Base-by-base conservation (phyloP, 1,140 invertebrate species). In the Drosophila tani region DNA sequence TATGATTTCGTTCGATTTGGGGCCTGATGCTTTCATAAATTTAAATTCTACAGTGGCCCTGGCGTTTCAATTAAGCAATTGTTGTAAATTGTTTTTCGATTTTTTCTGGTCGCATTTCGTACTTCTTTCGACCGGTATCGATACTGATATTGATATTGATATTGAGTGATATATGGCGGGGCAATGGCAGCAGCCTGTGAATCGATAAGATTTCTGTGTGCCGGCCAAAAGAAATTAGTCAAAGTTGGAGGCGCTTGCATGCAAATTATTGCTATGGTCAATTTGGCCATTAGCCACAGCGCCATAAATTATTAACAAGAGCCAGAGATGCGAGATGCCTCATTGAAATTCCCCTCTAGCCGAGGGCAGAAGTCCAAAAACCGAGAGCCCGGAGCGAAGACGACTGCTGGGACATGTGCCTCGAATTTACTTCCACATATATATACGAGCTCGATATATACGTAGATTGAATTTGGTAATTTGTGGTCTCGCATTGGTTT, bases 51-150 rank as follows among this genome's bases (percentile, higher is more conserved):
- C 49, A 60, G 71, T 80, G 76, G 69, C 81, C 65, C 49, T 62
- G 77, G 78, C 78, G 58, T 79, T 87, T 87, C 84, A 87, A 87
- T 87, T 87, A 87, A 88, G 84, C 84, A 87, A 87, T 88, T 90
- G 84, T 79, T 87, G 82, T 88, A 87, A 84, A 87, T 87, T 87
- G 70, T 87, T 79, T 77, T 73, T 73, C 45, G 60, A 53, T 53
- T 58, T 38, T 41, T 59, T 50, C 24, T 12, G 41, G 15, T 49
- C 27, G 41, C 17, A 19, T 47, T 58, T 35, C 15, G 35, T 46
- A 38, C 29, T 45, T 58, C 19, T 32, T 27, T 27, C 38, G 38
- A 27, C 15, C 64, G 81, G 80, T 82, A 76, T 80, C 74, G 73
- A 74, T 87, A 68, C 75, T 78, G 77, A 74, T 86, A 74, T 81